Evolutionary conservation across 2,888 invertebrate genomes (phyloP), one percentile per base, ranked within the genome.

Genomic region (Elaeidobius kamerunicus): DNA sequence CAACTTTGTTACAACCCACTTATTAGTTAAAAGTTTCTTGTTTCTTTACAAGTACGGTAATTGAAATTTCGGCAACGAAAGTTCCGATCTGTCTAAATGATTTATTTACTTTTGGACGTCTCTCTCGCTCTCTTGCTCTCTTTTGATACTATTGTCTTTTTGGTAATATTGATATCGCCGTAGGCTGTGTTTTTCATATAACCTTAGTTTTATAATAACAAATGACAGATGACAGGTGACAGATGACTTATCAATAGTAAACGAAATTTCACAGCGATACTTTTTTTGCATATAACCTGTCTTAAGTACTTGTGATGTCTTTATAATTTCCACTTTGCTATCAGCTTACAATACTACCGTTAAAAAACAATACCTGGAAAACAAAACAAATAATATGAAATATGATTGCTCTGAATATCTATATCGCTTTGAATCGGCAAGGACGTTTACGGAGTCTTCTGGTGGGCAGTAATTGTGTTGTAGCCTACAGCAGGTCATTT

Each of bases 41-140:
- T 55, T 55, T 38, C 55, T 47, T 55, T 41, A 42, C 46, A 47
- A 47, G 51, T 51, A 38, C 28, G 42, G 43, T 51, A 55, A 55
- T 55, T 55, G 55, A 55, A 55, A 47, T 55, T 55, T 55, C 55
- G 51, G 43, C 50, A 43, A 55, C 28, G 55, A 46, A 50, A 50
- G 46, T 47, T 51, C 47, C 18, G 38, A 45, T 52, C 46, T 40
- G 51, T 55, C 55, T 47, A 39, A 17, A 51, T 55, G 55, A 55
- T 55, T 55, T 51, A 55, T 55, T 50, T 54, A 19, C 39, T n/a
- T 17, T 34, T 28, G 23, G 38, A 46, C 30, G 47, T 47, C 40
- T 32, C 32, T n/a, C n/a, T n/a, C n/a, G 27, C 27, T 27, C 11
- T 27, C 27, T 7, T 7, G 27, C 11, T 27, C 5, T 12, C 19